A percentile compares a stretch with the other conserved stretches of the same genome.
Conservation (phyloP, 2,888 invertebrate species). For the Napeogenes sylphis region DNA sequence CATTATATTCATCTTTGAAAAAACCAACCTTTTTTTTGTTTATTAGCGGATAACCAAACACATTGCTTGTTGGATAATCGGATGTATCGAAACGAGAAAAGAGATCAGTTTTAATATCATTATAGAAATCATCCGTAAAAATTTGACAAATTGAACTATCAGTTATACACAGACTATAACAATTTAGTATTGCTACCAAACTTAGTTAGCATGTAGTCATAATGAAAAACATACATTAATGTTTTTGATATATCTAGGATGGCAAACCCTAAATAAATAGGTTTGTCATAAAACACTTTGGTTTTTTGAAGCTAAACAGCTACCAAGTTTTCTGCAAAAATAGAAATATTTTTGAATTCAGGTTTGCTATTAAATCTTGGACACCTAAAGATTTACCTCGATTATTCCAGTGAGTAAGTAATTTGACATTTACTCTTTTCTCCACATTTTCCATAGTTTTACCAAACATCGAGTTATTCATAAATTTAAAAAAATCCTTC, state of each 20-base stretch:
- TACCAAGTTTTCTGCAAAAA: constrained; percentile 43
- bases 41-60: no score
- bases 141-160: constrained; percentile 37
- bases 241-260: constrained; percentile 32
- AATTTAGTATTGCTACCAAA: constrained; percentile 10
- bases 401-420: constrained; percentile 43
- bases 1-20: constrained; percentile 39
- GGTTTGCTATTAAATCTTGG: constrained; percentile 34
- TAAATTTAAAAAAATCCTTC: constrained; percentile 51
- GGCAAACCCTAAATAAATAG: constrained; percentile 32
- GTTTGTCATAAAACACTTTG: constrained; percentile 30
- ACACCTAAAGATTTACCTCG: constrained; percentile 35
- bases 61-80: no score
- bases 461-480: constrained; percentile 51
- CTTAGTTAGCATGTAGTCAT: constrained; percentile 29
- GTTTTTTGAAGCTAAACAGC: constrained; percentile 31
- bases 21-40: constrained; percentile 34
- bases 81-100: constrained; percentile 28
- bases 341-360: constrained; percentile 42
- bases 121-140: constrained; percentile 31
- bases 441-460: constrained; percentile 48
- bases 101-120: constrained; percentile 33
- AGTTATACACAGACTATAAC: constrained; percentile 24
- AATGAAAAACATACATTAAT: constrained; percentile 34
- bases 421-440: constrained; percentile 41